Evolutionary conservation across 2,113 vertebrate genomes (phyloP).

Genomic region (Fulmarus glacialis): DNA sequence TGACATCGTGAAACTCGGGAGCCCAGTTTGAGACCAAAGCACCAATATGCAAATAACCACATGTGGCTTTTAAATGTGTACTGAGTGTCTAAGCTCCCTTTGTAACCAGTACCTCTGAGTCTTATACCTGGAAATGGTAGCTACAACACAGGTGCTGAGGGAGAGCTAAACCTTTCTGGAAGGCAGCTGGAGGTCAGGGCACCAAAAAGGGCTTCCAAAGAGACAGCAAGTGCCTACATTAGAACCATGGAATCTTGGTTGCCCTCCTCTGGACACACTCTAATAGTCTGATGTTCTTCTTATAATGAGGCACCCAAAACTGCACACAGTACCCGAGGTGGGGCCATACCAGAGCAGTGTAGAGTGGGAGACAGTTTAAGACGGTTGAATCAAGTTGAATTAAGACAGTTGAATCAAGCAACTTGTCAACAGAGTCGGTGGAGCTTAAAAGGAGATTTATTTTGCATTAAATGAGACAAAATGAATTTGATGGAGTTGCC

Average conservation of each 20-base stretch:
- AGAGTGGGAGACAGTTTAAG: neutral
- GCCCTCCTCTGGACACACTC: neutral
- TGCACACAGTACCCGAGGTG: neutral
- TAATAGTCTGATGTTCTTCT: neutral
- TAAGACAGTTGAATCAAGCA: neutral
- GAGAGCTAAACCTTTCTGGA: neutral
- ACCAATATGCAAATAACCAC: neutral
- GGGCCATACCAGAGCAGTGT: accelerated
- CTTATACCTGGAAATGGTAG: neutral
- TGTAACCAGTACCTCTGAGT: neutral
- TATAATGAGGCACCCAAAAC: neutral
- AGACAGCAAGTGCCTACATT: neutral
- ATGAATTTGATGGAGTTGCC: neutral
- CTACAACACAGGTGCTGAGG: neutral
- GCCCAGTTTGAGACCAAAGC: neutral
- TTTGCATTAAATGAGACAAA: neutral
- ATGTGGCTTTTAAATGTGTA: neutral
- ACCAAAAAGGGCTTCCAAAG: neutral
- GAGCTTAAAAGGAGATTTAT: neutral
- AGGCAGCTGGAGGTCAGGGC: neutral
- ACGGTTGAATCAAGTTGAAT: neutral
- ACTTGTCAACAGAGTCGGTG: neutral
- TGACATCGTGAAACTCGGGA: accelerated
- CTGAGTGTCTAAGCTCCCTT: neutral
- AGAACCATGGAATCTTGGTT: neutral